Conservation (phyloP, 1,140 invertebrate genomes). For the Hyles vespertilio region DNA sequence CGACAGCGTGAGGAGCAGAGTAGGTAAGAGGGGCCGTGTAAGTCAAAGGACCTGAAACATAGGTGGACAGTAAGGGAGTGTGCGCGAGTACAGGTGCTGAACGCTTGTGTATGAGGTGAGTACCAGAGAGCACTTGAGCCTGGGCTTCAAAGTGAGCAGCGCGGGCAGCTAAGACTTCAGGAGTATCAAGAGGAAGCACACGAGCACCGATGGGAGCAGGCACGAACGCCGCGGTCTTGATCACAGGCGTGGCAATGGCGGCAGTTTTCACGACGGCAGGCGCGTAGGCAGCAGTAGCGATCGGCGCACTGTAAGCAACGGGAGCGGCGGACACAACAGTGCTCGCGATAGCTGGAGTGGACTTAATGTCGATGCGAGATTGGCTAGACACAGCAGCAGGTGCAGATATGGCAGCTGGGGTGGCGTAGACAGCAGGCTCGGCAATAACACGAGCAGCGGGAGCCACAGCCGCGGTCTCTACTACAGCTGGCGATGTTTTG, state of each 20-base stretch:
- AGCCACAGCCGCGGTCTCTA: slow-evolving; percentile 22
- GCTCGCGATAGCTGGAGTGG: slow-evolving; percentile 43
- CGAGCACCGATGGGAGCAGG: slow-evolving; percentile 35
- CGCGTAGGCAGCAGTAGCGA: slow-evolving; percentile 24
- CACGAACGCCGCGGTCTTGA: slow-evolving; percentile 28
- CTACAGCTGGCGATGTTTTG: slow-evolving; percentile 41
- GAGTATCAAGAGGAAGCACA: slow-evolving; percentile 51
- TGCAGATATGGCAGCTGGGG: slow-evolving; percentile 26
- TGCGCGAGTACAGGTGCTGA: slow-evolving; percentile 37
- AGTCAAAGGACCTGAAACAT: slow-evolving; percentile 37
- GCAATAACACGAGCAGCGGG: slow-evolving; percentile 25
- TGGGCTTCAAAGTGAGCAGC: slow-evolving; percentile 63
- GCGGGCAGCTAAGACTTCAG: slow-evolving; percentile 70
- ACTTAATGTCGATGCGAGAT: slow-evolving; percentile 57
- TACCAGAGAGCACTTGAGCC: slow-evolving; percentile 34
- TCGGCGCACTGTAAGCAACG: slow-evolving; percentile 28
- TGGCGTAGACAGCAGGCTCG: slow-evolving; percentile 18
- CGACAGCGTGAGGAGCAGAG: slow-evolving; percentile 36
- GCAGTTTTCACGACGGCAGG: slow-evolving; percentile 15
- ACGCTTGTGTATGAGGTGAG: slow-evolving; percentile 54
- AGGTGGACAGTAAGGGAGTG: slow-evolving; percentile 30
- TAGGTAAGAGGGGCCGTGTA: slow-evolving; percentile 36
- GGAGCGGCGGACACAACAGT: slow-evolving; percentile 32
- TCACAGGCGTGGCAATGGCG: slow-evolving; percentile 24
- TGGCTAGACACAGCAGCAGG: slow-evolving; percentile 51